These are phyloP conservation scores for Drosophila malerkotliana DNA, from an alignment of 1,140 invertebrate genomes.

Conservation along the genomic window DNA sequence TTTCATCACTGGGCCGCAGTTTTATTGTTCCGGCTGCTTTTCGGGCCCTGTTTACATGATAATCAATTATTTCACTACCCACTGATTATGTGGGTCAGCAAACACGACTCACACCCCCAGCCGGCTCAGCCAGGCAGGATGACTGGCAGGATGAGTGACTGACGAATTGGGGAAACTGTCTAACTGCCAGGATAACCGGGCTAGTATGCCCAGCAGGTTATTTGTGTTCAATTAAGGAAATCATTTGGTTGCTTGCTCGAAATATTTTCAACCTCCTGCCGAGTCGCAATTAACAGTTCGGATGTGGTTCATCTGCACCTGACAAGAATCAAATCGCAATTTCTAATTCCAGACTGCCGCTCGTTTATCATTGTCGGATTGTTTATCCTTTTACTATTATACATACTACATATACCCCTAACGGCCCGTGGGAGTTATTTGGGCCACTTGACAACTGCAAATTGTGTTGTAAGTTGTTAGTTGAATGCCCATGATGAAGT, in stretches of 20 bases:
- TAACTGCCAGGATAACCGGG: background rate
- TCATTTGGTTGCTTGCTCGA: slow-evolving; percentile 14
- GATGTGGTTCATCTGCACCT: slow-evolving; percentile 10
- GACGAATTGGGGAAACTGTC: background rate
- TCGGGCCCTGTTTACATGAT: slow-evolving; percentile 64
- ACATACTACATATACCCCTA: background rate
- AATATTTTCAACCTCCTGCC: slow-evolving; percentile 7
- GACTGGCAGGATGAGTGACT: background rate
- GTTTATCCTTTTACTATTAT: slow-evolving; percentile 2
- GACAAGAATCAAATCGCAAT: slow-evolving; percentile 25
- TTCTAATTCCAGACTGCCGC: background rate
- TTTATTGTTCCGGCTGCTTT: slow-evolving; percentile 48
- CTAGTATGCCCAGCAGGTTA: slow-evolving; percentile 15
- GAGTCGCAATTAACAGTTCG: slow-evolving; percentile 25
- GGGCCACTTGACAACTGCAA: slow-evolving; percentile 31
- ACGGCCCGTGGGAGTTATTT: background rate
- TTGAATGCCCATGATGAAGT: slow-evolving; percentile 17
- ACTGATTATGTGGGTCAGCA: slow-evolving; percentile 77
- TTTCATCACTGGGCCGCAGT: slow-evolving; percentile 52
- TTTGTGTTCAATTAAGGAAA: slow-evolving; percentile 66
- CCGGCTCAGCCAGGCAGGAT: background rate
- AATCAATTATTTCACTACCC: slow-evolving; percentile 81
- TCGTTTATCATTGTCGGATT: background rate
- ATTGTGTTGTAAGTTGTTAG: slow-evolving; percentile 37
- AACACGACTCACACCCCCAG: slow-evolving; percentile 30